Conservation (phyloP, 2,888 invertebrate species). For the Sphaerophoria rueppellii region DNA sequence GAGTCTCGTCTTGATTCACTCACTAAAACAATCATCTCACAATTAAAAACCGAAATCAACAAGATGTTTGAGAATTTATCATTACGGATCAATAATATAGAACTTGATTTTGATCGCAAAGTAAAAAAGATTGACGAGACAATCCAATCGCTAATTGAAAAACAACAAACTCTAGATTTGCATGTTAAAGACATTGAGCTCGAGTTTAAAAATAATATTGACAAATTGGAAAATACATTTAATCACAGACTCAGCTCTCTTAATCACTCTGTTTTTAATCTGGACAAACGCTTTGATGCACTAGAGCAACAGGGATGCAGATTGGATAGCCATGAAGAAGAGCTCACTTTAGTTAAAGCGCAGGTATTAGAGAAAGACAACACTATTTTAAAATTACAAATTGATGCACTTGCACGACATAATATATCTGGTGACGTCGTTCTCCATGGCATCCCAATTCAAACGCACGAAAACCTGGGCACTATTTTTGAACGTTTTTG, state of each 20-base stretch:
- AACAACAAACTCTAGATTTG: too few relatives aligned
- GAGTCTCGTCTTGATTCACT: background rate
- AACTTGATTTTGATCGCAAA: background rate
- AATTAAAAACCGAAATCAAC: background rate
- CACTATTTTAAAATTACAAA: background rate
- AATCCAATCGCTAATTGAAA: too few relatives aligned
- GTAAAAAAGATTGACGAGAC: too few relatives aligned
- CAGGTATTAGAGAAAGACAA: slow-evolving; percentile 6
- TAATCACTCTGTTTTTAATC: background rate
- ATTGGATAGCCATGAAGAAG: slow-evolving; percentile 5
- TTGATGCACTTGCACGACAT: background rate
- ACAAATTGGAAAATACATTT: background rate
- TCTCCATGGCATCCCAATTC: background rate
- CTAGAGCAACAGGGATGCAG: slow-evolving; percentile 1
- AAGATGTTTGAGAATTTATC: background rate
- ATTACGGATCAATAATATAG: slow-evolving; percentile 2
- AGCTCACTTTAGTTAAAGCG: background rate
- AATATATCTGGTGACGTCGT: background rate
- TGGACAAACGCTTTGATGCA: background rate
- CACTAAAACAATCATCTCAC: background rate
- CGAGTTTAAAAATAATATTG: too few relatives aligned
- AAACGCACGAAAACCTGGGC: background rate
- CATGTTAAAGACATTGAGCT: too few relatives aligned
- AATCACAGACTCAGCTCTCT: background rate
- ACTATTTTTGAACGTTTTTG: background rate